Evolutionary conservation across 2,888 invertebrate genomes (phyloP).

Genomic region (Ernsta delagoae): DNA sequence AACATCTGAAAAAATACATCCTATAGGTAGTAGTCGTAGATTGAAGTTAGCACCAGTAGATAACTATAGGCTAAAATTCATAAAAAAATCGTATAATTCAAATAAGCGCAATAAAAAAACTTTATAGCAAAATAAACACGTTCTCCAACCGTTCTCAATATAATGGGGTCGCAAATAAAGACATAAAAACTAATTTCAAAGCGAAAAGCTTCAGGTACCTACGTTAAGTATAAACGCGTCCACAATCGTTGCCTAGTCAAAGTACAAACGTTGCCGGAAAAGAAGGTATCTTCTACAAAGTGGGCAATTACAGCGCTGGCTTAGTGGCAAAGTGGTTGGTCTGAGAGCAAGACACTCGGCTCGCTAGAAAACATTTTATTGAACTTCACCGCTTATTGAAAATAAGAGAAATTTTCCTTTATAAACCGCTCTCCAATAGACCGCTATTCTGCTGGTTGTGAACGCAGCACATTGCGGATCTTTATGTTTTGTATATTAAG

Average conservation of each 20-base stretch:
- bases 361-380: constrained; percentile 32
- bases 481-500: too few species aligned
- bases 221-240: constrained; percentile 18
- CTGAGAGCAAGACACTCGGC: constrained; percentile 29
- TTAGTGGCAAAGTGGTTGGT: constrained; percentile 30
- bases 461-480: neutral
- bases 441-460: neutral
- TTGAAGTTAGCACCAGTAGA: too few species aligned
- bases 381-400: constrained; percentile 24
- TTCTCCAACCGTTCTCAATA: neutral
- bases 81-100: too few species aligned
- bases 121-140: neutral
- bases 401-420: constrained; percentile 12
- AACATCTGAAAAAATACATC: too few species aligned
- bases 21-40: too few species aligned
- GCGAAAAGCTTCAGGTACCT: neutral
- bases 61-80: too few species aligned
- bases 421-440: neutral
- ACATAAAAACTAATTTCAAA: neutral
- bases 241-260: constrained; percentile 11
- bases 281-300: constrained; percentile 22
- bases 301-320: constrained; percentile 34
- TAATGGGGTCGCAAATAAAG: neutral
- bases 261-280: constrained; percentile 24
- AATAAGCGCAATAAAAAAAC: too few species aligned